phyloP scores from a whole-genome alignment of 2,888 invertebrate genomes.

The Perizoma affinitatum region DNA sequence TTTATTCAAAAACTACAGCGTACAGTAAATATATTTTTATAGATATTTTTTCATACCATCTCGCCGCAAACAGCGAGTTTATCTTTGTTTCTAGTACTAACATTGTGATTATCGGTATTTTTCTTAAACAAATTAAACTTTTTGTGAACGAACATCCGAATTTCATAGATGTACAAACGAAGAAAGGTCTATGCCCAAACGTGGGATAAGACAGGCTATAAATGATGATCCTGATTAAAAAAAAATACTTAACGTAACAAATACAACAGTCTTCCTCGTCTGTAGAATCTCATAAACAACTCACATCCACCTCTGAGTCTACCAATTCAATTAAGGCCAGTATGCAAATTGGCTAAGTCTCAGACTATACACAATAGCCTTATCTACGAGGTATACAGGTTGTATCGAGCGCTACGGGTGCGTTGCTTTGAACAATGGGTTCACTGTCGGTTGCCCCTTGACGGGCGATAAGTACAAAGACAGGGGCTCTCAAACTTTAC shows the following conservation, averaged over 20 bases:
- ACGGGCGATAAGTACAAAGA: conserved; percentile 16
- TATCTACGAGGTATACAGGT: conserved; percentile 27
- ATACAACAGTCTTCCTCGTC: background rate
- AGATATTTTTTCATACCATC: too few relatives aligned
- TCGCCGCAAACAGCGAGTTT: too few relatives aligned
- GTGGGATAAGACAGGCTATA: too few relatives aligned
- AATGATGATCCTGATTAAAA: too few relatives aligned
- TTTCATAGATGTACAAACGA: too few relatives aligned
- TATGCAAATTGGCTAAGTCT: conserved; percentile 58
- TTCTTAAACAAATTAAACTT: too few relatives aligned
- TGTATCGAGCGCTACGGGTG: conserved; percentile 24
- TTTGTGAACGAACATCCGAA: too few relatives aligned
- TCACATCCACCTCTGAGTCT: conserved; percentile 36
- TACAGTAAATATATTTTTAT: too few relatives aligned
- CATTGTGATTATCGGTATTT: too few relatives aligned
- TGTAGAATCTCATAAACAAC: conserved; percentile 23
- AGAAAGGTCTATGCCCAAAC: too few relatives aligned
- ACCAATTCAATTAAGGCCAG: conserved; percentile 56
- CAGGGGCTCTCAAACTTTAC: conserved; percentile 25
- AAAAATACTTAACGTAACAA: background rate
- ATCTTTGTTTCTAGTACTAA: too few relatives aligned
- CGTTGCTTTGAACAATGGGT: conserved; percentile 32
- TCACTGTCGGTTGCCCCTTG: conserved; percentile 24
- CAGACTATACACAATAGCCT: conserved; percentile 38
- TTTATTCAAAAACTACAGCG: too few relatives aligned